Evolutionary conservation across 2,888 invertebrate species (phyloP).

Genomic region (Perizoma affinitatum): DNA sequence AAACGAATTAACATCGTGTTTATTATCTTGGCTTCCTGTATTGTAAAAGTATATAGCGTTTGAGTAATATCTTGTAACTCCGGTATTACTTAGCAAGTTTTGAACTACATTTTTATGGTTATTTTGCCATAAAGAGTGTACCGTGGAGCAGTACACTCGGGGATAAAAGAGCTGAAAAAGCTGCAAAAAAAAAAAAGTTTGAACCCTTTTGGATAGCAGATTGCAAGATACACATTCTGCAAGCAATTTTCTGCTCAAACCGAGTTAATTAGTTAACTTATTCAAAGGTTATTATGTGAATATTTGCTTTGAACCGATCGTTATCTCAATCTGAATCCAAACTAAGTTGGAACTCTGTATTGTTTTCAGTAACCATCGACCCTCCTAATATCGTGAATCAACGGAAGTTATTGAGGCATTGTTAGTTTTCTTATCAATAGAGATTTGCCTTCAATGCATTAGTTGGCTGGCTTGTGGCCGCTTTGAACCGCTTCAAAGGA

Average conservation of each 20-base stretch:
- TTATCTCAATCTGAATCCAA: conserved; percentile 10
- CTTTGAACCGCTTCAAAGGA: conserved; percentile 52
- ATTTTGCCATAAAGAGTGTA: conserved; percentile 21
- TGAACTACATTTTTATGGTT: conserved; percentile 25
- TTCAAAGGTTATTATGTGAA: conserved; percentile 25
- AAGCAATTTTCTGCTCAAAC: conserved; percentile 21
- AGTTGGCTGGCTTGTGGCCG: conserved; percentile 14
- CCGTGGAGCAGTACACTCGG: conserved; percentile 3
- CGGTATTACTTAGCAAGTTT: conserved; percentile 24
- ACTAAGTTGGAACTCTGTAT: conserved; percentile 4
- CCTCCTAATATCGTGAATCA: conserved; percentile 3
- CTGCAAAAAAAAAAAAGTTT: conserved; percentile 11
- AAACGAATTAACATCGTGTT: neutral
- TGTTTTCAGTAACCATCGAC: conserved; percentile 17
- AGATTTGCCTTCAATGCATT: conserved; percentile 17
- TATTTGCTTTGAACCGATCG: conserved; percentile 12
- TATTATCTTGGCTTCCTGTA: conserved; percentile 1
- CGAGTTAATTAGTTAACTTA: conserved; percentile 26
- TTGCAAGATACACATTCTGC: neutral
- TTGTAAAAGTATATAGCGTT: neutral
- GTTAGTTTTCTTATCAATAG: conserved; percentile 15
- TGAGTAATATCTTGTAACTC: conserved; percentile 16
- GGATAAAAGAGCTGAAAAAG: conserved; percentile 16
- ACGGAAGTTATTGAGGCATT: conserved; percentile 10
- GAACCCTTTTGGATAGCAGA: conserved; percentile 1